Evolutionary conservation across 2,888 invertebrate genomes (phyloP).

Genomic region (Tolmerus cingulatus): DNA sequence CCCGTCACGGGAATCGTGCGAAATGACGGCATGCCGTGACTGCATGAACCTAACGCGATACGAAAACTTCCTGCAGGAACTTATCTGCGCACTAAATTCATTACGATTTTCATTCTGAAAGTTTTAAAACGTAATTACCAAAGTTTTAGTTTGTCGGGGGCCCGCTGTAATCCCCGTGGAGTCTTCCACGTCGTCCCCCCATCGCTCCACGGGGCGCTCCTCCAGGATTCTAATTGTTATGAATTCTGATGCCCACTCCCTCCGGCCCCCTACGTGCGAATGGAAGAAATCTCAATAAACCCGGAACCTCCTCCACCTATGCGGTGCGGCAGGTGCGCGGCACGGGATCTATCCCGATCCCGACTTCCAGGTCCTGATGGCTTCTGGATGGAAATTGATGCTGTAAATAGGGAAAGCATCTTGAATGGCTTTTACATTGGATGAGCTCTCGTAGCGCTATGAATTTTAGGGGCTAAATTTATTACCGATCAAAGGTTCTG

Average conservation of each 20-base stretch:
- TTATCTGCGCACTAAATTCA: conserved; percentile 23
- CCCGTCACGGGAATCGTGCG: background rate
- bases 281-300: conserved; percentile 4
- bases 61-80: background rate
- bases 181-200: background rate
- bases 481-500: conserved; percentile 1
- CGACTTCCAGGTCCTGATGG: background rate
- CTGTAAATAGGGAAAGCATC: conserved; percentile 4
- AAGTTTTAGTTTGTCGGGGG: background rate
- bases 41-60: background rate
- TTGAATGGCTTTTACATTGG: background rate
- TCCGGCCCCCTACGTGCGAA: background rate
- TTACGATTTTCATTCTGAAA: conserved; percentile 4
- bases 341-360: background rate
- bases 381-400: conserved; percentile 3
- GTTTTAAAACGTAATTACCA: conserved; percentile 11
- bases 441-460: background rate
- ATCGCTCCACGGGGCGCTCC: background rate
- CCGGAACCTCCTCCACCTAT: background rate
- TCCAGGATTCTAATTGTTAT: conserved; percentile 11
- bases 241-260: background rate
- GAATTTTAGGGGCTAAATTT: conserved; percentile 2
- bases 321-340: background rate
- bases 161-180: background rate
- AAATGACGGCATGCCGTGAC: background rate